Base-by-base conservation (phyloP, 2,888 invertebrate species). In the Chalcosyrphus nemorum region DNA sequence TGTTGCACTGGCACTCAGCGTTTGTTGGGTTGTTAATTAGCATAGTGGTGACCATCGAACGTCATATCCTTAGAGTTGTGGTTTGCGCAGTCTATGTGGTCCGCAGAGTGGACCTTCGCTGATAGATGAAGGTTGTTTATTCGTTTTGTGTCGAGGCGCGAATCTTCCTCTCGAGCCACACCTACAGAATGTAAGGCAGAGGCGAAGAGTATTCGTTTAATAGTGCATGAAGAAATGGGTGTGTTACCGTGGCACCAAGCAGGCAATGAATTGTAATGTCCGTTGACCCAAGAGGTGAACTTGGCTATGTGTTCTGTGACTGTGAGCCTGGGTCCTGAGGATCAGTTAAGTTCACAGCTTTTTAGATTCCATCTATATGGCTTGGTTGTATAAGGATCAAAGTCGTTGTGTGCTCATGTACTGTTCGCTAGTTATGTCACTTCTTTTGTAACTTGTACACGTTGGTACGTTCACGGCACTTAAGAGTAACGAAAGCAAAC, bases 1-100 rank as follows among this genome's bases (percentile, higher is more conserved):
- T 82, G 82, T 82, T 82, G 82, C 72, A 32, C 17, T 19, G 70
- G 65, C 71, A 66, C 65, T 65, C 32, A 81, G 54, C 81, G 61
- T 82, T 82, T 82, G 80, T 80, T n/a, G n/a, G n/a, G 75, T 75
- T 80, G 80, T 75, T 84, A 84, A 84, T 84, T 84, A 84, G 80
- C 70, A 74, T 54, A 38, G 38, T 32, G 63, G 80, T 74, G 74
- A 75, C 74, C 80, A 59, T 56, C 35, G 65, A 59, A 65, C 74
- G 66, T 74, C 70, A 63, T 84, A 70, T 74, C 82, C 66, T 66
- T 41, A 38, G 56, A 81, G 59, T 63, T 65, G 54, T 68, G 38
- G 29, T 7, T 4, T 9, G 41, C 15, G 59, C 19, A 54, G 32
- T 61, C 61, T 43, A 15, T 32, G 47, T 27, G 45, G 24, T 41